Base-by-base conservation (phyloP, 1,140 invertebrate species). In the Monomorium pharaonis region DNA sequence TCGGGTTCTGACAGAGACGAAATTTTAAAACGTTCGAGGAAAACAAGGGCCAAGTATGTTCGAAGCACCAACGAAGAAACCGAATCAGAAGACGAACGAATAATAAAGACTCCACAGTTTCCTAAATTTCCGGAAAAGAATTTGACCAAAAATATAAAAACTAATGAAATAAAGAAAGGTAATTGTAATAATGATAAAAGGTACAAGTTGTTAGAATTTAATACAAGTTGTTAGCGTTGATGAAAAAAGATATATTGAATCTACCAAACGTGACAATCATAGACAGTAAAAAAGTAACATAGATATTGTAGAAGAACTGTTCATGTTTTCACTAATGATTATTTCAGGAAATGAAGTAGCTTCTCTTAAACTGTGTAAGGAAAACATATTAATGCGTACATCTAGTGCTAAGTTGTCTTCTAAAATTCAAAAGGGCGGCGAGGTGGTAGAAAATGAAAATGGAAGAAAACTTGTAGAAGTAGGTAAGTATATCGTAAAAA, bases 111-210 rank as follows among this genome's bases (percentile, higher is more conserved):
- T 62, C 58, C 30, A 6, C 30, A 30, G 1, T 62, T 62, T 62
- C 58, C 27, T 62, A 33, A 33, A 62, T 16, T 62, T 62, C 30
- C 58, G 27, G 30, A 30, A 33, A 62, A 2, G 1, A 62, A 2
- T 62, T 62, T 6, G 16, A 62, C 27, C 12, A 62, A 62, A 62
- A 18, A 62, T 0, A 62, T 56, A 56, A 21, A 54, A 21, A 54
- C 5, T 56, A 24, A 24, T 12, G 9, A 24, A 24, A 56, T 5
- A 62, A 33, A 62, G 16, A 33, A 62, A 33, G 27, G 58, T 33
- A 62, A 62, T 62, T 62, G 27, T 62, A 62, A 62, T 62, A 62
- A 33, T 62, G 33, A 62, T 62, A 62, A 62, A 33, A 60, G 4
- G 24, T 14, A 60, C 24, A 60, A 60, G 21, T 58, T 60, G 3